phyloP scores from a whole-genome alignment of 2,113 vertebrate genomes.

The Chionodraco myersi region DNA sequence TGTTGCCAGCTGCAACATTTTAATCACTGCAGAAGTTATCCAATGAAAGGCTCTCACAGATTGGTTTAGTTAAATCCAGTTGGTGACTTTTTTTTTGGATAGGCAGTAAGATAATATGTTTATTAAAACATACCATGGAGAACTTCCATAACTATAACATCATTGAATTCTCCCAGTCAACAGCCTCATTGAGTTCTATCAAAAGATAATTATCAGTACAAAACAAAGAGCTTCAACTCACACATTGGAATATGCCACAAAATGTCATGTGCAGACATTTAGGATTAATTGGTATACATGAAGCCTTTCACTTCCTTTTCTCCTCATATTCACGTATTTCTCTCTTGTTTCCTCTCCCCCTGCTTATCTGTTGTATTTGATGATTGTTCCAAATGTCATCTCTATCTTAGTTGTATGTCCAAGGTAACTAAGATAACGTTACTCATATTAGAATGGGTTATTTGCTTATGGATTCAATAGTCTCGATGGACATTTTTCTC shows the following conservation, averaged over 20 bases:
- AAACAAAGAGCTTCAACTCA: slow-evolving; percentile 14
- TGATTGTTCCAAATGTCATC: not conserved
- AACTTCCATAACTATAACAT: not conserved
- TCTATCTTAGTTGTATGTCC: not conserved
- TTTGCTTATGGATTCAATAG: not conserved
- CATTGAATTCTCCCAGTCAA: not conserved
- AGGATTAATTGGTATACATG: slow-evolving; percentile 24
- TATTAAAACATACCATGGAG: no score
- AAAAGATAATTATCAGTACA: not conserved
- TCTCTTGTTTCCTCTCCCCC: slow-evolving; percentile 4
- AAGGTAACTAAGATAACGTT: not conserved
- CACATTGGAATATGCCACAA: not conserved
- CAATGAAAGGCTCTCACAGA: no score
- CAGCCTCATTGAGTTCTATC: slow-evolving; percentile 14
- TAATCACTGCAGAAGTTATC: no score
- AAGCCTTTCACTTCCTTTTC: slow-evolving; percentile 41
- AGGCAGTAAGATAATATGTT: no score
- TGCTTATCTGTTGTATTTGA: slow-evolving; percentile 3
- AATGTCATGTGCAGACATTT: slow-evolving; percentile 38
- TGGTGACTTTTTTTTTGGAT: no score
- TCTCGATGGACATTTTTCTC: not conserved
- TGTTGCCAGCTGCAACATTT: no score
- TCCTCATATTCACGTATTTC: not conserved
- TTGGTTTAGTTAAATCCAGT: no score
- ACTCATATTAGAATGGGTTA: not conserved